A percentile compares a stretch with the other conserved stretches of the same genome.
These are phyloP conservation scores for Nycteola revayana DNA, from an alignment of 2,888 invertebrate species.

Conservation along the genomic window DNA sequence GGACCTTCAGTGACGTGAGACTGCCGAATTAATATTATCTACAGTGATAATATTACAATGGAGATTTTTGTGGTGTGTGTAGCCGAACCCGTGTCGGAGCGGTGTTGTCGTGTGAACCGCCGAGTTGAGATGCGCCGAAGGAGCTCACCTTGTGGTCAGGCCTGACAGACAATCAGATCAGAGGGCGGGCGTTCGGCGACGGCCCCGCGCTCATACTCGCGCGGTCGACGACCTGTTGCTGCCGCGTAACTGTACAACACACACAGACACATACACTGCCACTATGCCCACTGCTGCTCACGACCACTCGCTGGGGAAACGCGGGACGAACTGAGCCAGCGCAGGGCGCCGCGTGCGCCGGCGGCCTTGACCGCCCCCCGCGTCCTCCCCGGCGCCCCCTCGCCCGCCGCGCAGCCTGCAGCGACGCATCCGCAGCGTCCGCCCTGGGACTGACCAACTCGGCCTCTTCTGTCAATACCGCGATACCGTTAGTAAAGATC, in stretches of 20 bases:
- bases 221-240: slow-evolving; percentile 68
- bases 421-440: slow-evolving; percentile 21
- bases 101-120: background rate
- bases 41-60: slow-evolving; percentile 8
- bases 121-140: slow-evolving; percentile 16
- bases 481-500: background rate
- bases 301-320: slow-evolving; percentile 34
- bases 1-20: slow-evolving; percentile 5
- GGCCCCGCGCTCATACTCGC: slow-evolving; percentile 65
- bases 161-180: slow-evolving; percentile 30
- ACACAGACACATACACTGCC: slow-evolving; percentile 49
- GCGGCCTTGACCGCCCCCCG: slow-evolving; percentile 67
- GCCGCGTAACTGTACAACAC: slow-evolving; percentile 53
- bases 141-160: slow-evolving; percentile 52
- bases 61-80: slow-evolving; percentile 5
- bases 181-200: slow-evolving; percentile 42
- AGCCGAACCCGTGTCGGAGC: slow-evolving; percentile 2
- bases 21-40: slow-evolving; percentile 8
- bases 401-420: slow-evolving; percentile 13
- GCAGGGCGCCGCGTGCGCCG: slow-evolving; percentile 51
- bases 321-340: slow-evolving; percentile 33
- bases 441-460: background rate
- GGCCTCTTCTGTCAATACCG: background rate
- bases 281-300: slow-evolving; percentile 27
- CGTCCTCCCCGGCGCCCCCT: slow-evolving; percentile 14